Base-by-base conservation (phyloP, 1,140 invertebrate genomes). In the Diabrotica undecimpunctata region DNA sequence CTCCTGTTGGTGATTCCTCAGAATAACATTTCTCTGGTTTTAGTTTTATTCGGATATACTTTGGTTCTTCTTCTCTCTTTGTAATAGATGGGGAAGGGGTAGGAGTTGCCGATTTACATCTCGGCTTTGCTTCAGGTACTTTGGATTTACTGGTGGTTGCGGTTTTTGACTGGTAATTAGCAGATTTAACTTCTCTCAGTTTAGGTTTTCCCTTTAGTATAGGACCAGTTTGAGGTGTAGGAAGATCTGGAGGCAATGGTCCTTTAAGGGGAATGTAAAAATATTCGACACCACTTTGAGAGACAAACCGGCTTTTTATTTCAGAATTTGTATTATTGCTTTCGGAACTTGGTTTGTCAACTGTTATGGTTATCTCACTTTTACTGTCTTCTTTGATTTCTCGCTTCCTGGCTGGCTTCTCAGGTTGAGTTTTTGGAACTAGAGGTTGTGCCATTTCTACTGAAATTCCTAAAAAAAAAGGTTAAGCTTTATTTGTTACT, bases 21-120 rank as follows among this genome's bases (percentile, higher is more conserved):
- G 83, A 82, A 71, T 87, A 87, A 74, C 86, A 83, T 67, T 84
- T 79, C 74, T 87, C 86, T 0, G 87, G 86, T 70, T 87, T 86
- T 55, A 88, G 72, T 76, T 83, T 85, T 57, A 88, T 88, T 67
- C 87, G 78, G 66, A 87, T 87, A 65, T 86, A 86, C 61, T 83
- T 81, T 4, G 82, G 80, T 67, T 83, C 82, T 37, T 79, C 53
- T 52, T 65, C 41, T 50, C 58, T 56, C 35, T 14, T 65, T 11
- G 61, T 70, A 54, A 51, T 50, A 38, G 51, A 64, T 61, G 52
- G 67, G n/a, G 74, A 70, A n/a, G 72, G 69, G 5, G 59, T 54
- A 7, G 74, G 61, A 11, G 67, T 66, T 50, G 71, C 69, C 6
- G 70, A 72, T 59, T 70, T 70, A 9, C 72, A 61, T 65, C 66